Base-by-base conservation (phyloP, 2,797 vertebrate genomes). In the Austrolebias charrua region DNA sequence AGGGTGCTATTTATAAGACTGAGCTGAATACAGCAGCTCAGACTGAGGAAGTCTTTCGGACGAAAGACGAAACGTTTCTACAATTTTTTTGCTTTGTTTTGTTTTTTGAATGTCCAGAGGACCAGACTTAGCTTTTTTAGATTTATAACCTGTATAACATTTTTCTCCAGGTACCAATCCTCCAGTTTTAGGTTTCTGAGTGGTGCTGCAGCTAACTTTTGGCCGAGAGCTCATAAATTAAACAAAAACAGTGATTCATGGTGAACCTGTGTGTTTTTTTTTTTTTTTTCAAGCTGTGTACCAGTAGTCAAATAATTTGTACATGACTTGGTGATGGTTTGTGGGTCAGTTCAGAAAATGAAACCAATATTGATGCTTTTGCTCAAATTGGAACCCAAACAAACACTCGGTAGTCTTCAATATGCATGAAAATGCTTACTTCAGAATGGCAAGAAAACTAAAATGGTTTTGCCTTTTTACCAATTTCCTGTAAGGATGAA, bases 171-270 rank as follows among this genome's bases (percentile, higher is more conserved):
- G 38, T 40, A 40, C 4, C 38, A 40, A 13, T 13, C 38, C 38
- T 40, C 10, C 38, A 40, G 11, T 9, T 33, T 33, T 33, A 33
- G 31, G 31, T 33, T 33, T 33, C 38, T 56, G 12, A 48, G 66
- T 60, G 19, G 14, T 59, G 8, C 20, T 19, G 1, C 42, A 16
- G 43, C 4, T 24, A 44, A 50, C 9, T 33, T 55, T 6, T 52
- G 33, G 8, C 11, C 29, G 50, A 49, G 49, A 61, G 47, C 50
- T 38, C 48, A 70, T 57, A 38, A 31, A 33, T 44, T 31, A 31
- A 60, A 46, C 19, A 20, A 42, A 10, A 42, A 6, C 14, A 53
- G 62, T 42, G 7, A 66, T 42, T 38, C 5, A 47, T 43, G 57
- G 6, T 44, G 12, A 49, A 44, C 33, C 18, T 28, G 24, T 47